Percentiles rank a stretch among this genome's conserved stretches.
phyloP scores from a whole-genome alignment of 2,888 invertebrate species.

The Epinotia bilunana region DNA sequence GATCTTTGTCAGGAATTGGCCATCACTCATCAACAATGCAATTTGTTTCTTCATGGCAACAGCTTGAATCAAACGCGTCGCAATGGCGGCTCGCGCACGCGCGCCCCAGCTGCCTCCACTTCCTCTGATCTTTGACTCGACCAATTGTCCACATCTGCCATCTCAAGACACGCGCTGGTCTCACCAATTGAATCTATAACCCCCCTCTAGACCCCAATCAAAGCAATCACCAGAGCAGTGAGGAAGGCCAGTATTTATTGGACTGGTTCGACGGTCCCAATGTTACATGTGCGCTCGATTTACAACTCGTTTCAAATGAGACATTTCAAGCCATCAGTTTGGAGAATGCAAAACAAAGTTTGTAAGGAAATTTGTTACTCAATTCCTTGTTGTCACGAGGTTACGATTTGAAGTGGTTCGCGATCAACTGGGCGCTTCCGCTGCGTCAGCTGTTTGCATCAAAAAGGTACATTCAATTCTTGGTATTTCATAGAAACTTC shows the following conservation, averaged over 20 bases:
- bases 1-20: neutral
- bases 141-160: conserved; percentile 80
- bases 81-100: conserved; percentile 60
- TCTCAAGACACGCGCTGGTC: conserved; percentile 67
- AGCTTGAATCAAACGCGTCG: conserved; percentile 38
- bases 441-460: conserved; percentile 71
- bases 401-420: conserved; percentile 83
- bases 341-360: conserved; percentile 49
- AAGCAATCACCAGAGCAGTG: conserved; percentile 50
- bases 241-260: conserved; percentile 58
- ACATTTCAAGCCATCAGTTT: conserved; percentile 41
- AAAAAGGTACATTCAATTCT: conserved; percentile 38
- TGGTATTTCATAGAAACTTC: conserved; percentile 12
- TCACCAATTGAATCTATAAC: conserved; percentile 35
- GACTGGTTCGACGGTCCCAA: conserved; percentile 54
- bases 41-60: conserved; percentile 33
- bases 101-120: conserved; percentile 67
- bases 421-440: conserved; percentile 82
- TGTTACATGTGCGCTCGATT: conserved; percentile 50
- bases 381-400: conserved; percentile 81
- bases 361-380: conserved; percentile 79
- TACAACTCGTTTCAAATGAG: conserved; percentile 33
- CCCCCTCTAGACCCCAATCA: conserved; percentile 54
- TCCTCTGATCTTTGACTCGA: conserved; percentile 83
- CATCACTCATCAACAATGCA: conserved; percentile 18